Base-by-base conservation (phyloP, 2,797 vertebrate genomes). In the Enoplosus armatus region DNA sequence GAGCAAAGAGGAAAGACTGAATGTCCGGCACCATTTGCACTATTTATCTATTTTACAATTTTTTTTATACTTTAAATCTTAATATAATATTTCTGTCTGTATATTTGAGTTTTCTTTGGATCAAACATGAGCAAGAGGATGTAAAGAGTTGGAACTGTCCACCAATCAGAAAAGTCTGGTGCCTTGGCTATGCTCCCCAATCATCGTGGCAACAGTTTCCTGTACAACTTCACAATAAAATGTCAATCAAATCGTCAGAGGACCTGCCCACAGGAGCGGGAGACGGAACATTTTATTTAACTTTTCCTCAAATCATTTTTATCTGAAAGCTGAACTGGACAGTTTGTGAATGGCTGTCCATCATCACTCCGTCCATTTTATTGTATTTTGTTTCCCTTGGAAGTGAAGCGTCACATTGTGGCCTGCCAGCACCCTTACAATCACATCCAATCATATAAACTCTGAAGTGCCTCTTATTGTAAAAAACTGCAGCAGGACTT, bases 1-100 rank as follows among this genome's bases (percentile, higher is more conserved):
- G 83, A 85, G 35, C 24, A 39, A 83, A 71, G 76, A 79, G 39
- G 58, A 88, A 43, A 83, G 80, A 80, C 84, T 61, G 85, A 90
- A 87, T 86, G 86, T 88, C 86, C 22, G 48, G 91, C 93, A 53
- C 83, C 79, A 90, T 95, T 96, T 96, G 94, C 95, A 96, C 94
- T 93, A 93, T 90, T 91, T 93, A 90, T 82, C 82, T 88, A 76
- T 88, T n/a, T n/a, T n/a, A n/a, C n/a, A n/a, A n/a, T n/a, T 73
- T 85, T 80, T 80, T 72, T 75, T 24, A 79, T 85, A 65, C 70
- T 54, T 86, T 80, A 85, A 86, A 89, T 89, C 50, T 55, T 82
- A 79, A 84, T 90, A 86, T 89, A 86, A 84, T 84, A 75, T 78
- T 79, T 66, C 54, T 66, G 8, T 86, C 22, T 72, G 22, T 82